Evolutionary conservation across 2,797 vertebrate species (phyloP), one percentile per base, ranked within the genome.

Genomic region (Galago senegalensis): DNA sequence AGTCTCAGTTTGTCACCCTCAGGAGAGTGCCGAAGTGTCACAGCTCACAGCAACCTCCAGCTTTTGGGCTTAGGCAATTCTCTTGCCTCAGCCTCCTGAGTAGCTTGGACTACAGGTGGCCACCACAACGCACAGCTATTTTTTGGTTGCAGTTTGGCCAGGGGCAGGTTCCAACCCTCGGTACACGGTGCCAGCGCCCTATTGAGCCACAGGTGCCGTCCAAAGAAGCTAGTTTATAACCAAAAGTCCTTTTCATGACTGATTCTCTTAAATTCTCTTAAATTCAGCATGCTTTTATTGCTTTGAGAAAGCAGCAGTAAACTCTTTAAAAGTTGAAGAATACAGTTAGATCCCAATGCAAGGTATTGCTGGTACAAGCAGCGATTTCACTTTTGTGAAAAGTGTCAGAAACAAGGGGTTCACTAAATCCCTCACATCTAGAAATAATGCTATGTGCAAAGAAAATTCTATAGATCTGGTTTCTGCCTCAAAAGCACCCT

Each of bases 221-320:
- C 46, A 49, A 49, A 49, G 46, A 13, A 46, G 46, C 46, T n/a
- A 16, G 34, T 65, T 25, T 72, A 12, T 40, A 70, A 70, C 12
- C 56, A 56, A 37, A 83, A 73, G 82, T 20, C 63, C 8, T 76
- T 82, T 82, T 56, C 49, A 46, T 4, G 10, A 11, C 8, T 25
- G 83, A 8, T 37, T 87, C 65, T 91, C 70, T 93, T 83, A 91
- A 84, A 8, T 37, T 87, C 65, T 91, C 70, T 93, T 83, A 91
- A 84, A 93, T 65, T 34, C 0, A 23, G 25, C 21, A 23, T 69
- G 60, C 3, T 56, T 89, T 79, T 69, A 73, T 31, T 79, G 43
- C 40, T 58, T 77, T 49, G 34, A 80, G 89, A 90, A 89, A 79
- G 73, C 37, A 73, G 58, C 63, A 87, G 43, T 17, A 60, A 82